Percentiles rank a stretch among this genome's conserved stretches.
These are phyloP conservation scores for Athalia cordata DNA, from an alignment of 2,888 invertebrate species.

Conservation along the genomic window DNA sequence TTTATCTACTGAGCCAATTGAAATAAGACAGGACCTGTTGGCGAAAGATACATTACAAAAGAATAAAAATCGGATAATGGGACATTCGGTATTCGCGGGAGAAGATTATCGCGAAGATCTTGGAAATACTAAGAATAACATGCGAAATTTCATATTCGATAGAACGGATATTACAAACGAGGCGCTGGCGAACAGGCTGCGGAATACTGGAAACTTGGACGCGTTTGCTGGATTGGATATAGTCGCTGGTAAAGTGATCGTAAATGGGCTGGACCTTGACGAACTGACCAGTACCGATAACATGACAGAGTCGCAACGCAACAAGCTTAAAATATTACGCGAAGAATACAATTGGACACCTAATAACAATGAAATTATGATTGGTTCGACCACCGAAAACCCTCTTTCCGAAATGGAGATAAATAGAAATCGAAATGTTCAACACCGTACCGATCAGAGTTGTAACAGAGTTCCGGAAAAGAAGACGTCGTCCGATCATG, in stretches of 20 bases:
- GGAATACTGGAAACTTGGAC: constrained; percentile 41
- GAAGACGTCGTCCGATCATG: constrained; percentile 51
- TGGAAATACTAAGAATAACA: constrained; percentile 23
- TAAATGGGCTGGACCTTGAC: constrained; percentile 46
- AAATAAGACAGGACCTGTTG: constrained; percentile 30
- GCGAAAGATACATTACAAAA: constrained; percentile 24
- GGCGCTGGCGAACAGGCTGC: constrained; percentile 33
- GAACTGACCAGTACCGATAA: constrained; percentile 68
- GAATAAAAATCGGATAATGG: constrained; percentile 36
- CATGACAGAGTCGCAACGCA: constrained; percentile 78
- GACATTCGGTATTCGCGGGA: constrained; percentile 35
- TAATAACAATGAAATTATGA: constrained; percentile 58
- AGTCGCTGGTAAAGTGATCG: constrained; percentile 7
- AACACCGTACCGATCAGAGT: constrained; percentile 26
- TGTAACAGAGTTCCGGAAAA: constrained; percentile 18
- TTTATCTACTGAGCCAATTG: constrained; percentile 35
- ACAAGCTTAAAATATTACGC: constrained; percentile 78
- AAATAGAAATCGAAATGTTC: constrained; percentile 28
- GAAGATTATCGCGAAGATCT: constrained; percentile 38
- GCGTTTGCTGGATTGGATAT: constrained; percentile 19
- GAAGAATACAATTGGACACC: constrained; percentile 76
- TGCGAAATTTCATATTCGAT: constrained; percentile 25
- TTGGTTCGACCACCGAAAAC: neutral
- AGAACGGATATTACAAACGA: constrained; percentile 40
- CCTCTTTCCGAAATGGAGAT: constrained; percentile 27